phyloP scores from a whole-genome alignment of 2,888 invertebrate species.

The Tromatobia lineatoria region DNA sequence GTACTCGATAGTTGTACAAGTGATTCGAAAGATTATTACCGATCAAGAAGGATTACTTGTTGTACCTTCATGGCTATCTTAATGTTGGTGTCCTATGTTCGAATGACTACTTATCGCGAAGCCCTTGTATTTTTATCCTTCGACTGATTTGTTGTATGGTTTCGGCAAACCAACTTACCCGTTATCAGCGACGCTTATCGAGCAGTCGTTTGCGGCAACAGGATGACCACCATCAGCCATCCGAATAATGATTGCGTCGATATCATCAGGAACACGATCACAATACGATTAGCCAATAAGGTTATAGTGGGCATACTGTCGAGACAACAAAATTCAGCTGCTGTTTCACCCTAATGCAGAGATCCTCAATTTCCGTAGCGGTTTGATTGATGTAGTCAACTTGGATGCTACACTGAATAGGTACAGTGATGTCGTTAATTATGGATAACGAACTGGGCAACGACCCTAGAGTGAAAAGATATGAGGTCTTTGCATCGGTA shows the following conservation, averaged over 20 bases:
- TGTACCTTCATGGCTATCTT: slow-evolving; percentile 7
- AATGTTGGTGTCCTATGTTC: slow-evolving; percentile 13
- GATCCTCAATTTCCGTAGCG: not conserved
- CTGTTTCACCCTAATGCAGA: not conserved
- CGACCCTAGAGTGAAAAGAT: slow-evolving; percentile 1
- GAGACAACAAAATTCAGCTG: not conserved
- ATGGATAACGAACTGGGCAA: slow-evolving; percentile 16
- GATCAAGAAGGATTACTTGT: no score
- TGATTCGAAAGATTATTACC: no score
- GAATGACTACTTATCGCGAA: slow-evolving; percentile 1
- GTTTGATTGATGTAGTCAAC: not conserved
- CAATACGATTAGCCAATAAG: slow-evolving; percentile 17
- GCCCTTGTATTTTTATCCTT: slow-evolving; percentile 19
- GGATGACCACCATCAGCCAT: slow-evolving; percentile 12
- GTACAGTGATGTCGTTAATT: slow-evolving; percentile 47
- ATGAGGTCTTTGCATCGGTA: slow-evolving; percentile 35
- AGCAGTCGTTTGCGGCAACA: not conserved
- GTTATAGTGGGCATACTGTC: slow-evolving; percentile 24
- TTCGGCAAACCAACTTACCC: slow-evolving; percentile 7
- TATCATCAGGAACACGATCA: slow-evolving; percentile 10
- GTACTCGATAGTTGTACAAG: no score
- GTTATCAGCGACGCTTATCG: slow-evolving; percentile 7
- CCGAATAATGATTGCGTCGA: slow-evolving; percentile 14
- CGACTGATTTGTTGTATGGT: slow-evolving; percentile 5
- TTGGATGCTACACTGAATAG: no score